phyloP scores from a whole-genome alignment of 30 jellyfish, hydroid and myxozoan species.

The Turritopsis rubra region DNA sequence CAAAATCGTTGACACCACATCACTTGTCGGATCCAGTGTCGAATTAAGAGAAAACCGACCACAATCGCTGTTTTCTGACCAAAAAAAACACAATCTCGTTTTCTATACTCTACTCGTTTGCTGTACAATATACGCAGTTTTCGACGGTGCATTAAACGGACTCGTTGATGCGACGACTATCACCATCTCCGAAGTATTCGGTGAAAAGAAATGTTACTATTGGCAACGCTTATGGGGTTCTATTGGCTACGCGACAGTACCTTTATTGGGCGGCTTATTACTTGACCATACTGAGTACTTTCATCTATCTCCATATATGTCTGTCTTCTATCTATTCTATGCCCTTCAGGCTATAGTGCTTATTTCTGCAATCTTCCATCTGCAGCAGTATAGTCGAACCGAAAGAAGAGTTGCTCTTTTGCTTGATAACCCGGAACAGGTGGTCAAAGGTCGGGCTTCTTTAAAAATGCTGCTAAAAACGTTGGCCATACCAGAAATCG shows the following conservation, averaged over 20 bases:
- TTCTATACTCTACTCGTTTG: not conserved
- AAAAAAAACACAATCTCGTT: not conserved
- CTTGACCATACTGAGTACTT: not conserved
- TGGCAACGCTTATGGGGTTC: not conserved
- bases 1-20: not conserved
- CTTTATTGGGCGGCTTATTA: not conserved
- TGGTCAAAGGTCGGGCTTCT: not conserved
- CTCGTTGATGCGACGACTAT: not conserved
- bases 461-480: not conserved
- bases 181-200: not conserved
- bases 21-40: not conserved
- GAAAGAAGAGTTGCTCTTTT: not conserved
- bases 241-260: not conserved
- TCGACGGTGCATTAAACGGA: not conserved
- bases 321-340: not conserved
- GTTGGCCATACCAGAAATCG: not conserved
- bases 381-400: not conserved
- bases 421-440: not conserved
- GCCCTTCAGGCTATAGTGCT: not conserved
- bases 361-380: not conserved
- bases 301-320: not conserved
- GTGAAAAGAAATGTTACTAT: not conserved
- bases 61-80: no score
- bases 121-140: not conserved
- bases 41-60: no score